Conservation (phyloP, 1,140 invertebrate genomes). For the Ctenoplectra terminalis region DNA sequence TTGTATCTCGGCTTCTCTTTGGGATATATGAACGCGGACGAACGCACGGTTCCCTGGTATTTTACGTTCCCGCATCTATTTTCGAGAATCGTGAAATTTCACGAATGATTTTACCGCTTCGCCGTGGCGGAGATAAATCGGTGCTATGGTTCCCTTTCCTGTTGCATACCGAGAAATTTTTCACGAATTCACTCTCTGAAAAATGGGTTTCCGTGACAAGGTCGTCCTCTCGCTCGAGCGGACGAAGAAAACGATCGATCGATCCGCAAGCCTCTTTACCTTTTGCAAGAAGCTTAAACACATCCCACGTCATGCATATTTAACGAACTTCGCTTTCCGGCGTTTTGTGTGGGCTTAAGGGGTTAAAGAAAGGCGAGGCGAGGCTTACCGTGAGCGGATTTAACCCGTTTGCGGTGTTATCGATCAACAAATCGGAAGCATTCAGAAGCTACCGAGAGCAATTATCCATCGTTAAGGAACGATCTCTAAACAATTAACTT, state of each 20-base stretch:
- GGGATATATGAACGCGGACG: neutral
- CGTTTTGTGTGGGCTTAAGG: neutral
- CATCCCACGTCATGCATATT: conserved; percentile 7
- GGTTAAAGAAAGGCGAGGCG: too few relatives aligned
- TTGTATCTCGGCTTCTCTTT: neutral
- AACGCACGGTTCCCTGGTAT: neutral
- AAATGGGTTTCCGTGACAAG: conserved; percentile 18
- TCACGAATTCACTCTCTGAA: neutral
- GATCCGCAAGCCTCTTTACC: neutral
- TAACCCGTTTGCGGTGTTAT: too few relatives aligned
- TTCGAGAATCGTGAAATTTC: neutral
- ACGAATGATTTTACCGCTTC: neutral
- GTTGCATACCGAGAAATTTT: neutral
- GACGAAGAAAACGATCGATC: neutral
- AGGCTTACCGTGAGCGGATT: too few relatives aligned
- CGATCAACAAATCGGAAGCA: too few relatives aligned
- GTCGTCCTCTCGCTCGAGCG: neutral
- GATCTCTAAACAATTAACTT: too few relatives aligned
- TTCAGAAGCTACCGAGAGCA: too few relatives aligned
- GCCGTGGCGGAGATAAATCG: neutral
- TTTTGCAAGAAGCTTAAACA: neutral
- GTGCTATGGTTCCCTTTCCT: neutral
- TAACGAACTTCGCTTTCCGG: neutral
- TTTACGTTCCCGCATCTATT: conserved; percentile 17
- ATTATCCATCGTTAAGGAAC: too few relatives aligned